Evolutionary conservation across 2,113 vertebrate species (phyloP).

Genomic region (Polypterus senegalus): DNA sequence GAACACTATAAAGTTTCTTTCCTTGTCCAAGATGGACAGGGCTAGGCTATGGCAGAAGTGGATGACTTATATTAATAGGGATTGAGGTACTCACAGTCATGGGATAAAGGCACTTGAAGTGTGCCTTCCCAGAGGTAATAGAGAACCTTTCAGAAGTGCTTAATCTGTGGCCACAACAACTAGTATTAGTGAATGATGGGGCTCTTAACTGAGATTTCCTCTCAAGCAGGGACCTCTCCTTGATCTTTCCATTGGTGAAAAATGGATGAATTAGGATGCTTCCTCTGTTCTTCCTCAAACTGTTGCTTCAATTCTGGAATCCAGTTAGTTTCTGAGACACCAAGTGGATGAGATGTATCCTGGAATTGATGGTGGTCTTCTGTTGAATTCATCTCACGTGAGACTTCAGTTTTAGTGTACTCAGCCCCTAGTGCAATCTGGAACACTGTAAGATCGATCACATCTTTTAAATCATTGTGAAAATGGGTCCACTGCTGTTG

Average conservation of each 20-base stretch:
- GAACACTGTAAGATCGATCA: background rate
- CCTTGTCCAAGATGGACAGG: constrained; percentile 8
- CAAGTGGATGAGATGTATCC: too few relatives aligned
- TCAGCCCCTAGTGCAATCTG: background rate
- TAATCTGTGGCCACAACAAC: constrained; percentile 10
- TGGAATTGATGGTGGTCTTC: too few relatives aligned
- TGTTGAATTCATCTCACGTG: too few relatives aligned
- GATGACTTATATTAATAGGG: background rate
- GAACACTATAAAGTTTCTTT: background rate
- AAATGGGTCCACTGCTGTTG: constrained; percentile 10
- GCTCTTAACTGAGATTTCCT: background rate
- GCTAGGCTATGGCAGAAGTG: constrained; percentile 8
- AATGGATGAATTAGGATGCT: too few relatives aligned
- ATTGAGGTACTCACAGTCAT: background rate
- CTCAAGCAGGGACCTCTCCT: too few relatives aligned
- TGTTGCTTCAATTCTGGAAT: too few relatives aligned
- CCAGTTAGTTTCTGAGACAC: too few relatives aligned
- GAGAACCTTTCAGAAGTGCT: background rate
- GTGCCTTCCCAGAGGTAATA: constrained; percentile 3
- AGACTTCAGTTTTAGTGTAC: background rate
- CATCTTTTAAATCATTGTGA: constrained; percentile 7
- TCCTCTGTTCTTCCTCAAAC: too few relatives aligned
- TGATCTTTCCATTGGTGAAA: too few relatives aligned
- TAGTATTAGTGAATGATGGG: too few relatives aligned
- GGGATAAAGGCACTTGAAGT: background rate